Base-by-base conservation (phyloP, 2,797 vertebrate species). In the Fratercula arctica region DNA sequence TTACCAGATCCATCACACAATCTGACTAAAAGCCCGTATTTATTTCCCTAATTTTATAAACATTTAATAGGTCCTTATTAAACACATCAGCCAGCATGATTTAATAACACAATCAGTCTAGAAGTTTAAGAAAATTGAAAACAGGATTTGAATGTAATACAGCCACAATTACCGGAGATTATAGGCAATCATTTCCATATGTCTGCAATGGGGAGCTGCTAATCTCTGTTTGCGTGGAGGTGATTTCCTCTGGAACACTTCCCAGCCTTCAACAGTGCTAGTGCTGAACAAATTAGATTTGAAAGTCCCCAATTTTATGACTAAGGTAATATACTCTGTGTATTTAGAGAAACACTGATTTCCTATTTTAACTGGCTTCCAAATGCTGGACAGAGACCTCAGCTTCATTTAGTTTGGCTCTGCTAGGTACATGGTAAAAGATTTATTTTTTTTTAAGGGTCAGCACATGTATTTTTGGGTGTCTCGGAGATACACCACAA, bases 41-140 rank as follows among this genome's bases (percentile, higher is more conserved):
- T 98, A 98, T 98, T 98, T 98, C 98, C 98, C 97, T 98, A 98
- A 98, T 99, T 98, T 98, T 98, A 98, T 98, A 98, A 99, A 99
- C 98, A 98, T 99, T 98, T 98, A 97, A 98, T 98, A 98, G 98
- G 98, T 98, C 98, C 98, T 97, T 98, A 98, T 99, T 99, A 98
- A 99, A 98, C 98, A 99, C 98, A 98, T 98, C 98, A 98, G 98
- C 98, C 99, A 99, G 99, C 98, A 98, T 98, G 98, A 99, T 99
- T 99, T 98, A 99, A 99, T 99, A 99, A 99, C 98, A 99, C 98
- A 99, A 99, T 99, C 99, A 99, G 98, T 99, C 98, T 98, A 98
- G 98, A 99, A 98, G 98, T 99, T 99, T 98, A 98, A 98, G 98
- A 98, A 99, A 99, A 99, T 99, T 98, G 98, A 99, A 99, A 99